These are phyloP conservation scores for Neodon shergylaensis DNA, from an alignment of 2,113 vertebrate genomes.

Conservation along the genomic window DNA sequence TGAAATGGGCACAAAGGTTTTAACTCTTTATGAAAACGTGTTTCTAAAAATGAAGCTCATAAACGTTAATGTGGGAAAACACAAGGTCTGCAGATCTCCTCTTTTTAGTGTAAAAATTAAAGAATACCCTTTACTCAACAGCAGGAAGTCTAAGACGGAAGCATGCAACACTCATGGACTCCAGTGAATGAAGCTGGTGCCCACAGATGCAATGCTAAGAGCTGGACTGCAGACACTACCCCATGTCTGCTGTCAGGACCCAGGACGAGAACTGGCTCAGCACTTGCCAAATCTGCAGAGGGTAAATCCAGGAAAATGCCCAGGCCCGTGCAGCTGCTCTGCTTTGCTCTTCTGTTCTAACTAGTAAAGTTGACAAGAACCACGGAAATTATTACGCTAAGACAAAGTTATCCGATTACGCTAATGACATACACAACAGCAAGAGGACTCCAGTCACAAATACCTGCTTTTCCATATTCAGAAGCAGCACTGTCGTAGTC, in stretches of 20 bases:
- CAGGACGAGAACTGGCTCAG: not conserved
- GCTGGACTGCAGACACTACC: too few relatives aligned
- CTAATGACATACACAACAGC: not conserved
- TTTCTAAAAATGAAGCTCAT: not conserved
- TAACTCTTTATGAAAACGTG: not conserved
- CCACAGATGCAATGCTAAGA: not conserved
- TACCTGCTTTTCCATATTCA: constrained; percentile 98
- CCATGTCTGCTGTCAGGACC: not conserved
- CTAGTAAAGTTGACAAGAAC: not conserved
- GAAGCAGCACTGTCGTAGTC: constrained; percentile 98
- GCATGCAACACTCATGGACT: not conserved
- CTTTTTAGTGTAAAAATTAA: not conserved
- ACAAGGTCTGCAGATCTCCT: not conserved
- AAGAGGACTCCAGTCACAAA: constrained; percentile 18
- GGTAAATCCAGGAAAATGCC: not conserved
- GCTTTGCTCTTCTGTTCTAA: not conserved
- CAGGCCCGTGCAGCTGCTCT: not conserved
- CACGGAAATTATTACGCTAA: not conserved
- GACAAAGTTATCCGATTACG: not conserved
- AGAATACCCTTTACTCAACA: not conserved
- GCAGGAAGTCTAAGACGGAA: not conserved
- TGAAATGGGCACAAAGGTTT: not conserved
- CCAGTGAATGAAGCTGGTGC: not conserved
- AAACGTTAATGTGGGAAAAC: not conserved
- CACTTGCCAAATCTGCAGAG: not conserved